Conservation (phyloP, 2,888 invertebrate genomes). For the Xestia rhomboidea region DNA sequence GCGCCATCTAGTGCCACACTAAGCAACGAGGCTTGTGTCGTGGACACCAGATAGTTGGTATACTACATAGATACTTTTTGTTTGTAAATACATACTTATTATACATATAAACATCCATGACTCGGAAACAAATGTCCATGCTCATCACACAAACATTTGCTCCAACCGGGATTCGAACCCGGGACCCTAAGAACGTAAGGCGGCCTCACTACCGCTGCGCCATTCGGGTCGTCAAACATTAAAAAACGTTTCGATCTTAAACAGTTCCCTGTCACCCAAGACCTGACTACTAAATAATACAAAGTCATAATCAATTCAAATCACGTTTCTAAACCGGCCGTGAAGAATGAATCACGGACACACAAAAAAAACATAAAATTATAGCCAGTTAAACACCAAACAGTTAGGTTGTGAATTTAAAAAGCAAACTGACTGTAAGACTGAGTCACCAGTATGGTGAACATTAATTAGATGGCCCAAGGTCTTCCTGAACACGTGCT, state of each 20-base stretch:
- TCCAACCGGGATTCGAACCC: no score
- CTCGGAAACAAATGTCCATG: no score
- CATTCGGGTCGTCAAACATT: no score
- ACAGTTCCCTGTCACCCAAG: neutral
- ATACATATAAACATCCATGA: no score
- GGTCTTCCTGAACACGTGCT: conserved; percentile 62
- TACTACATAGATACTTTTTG: no score
- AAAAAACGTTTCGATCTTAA: neutral
- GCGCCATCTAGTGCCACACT: no score
- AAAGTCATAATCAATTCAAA: conserved; percentile 39
- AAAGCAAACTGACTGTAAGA: conserved; percentile 59
- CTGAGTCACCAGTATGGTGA: conserved; percentile 56
- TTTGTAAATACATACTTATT: no score
- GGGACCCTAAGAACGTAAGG: no score
- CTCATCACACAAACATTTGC: no score
- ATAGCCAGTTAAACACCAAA: conserved; percentile 57
- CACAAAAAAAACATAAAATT: conserved; percentile 45
- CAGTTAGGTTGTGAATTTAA: conserved; percentile 63
- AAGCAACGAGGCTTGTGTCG: no score
- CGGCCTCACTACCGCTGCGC: no score
- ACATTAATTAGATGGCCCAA: conserved; percentile 61
- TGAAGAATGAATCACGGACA: conserved; percentile 56
- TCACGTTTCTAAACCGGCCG: conserved; percentile 27
- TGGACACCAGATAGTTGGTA: no score
- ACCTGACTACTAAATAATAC: neutral